These are phyloP conservation scores for Holocentrus rufus DNA, from an alignment of 2,797 vertebrate species.

Conservation along the genomic window DNA sequence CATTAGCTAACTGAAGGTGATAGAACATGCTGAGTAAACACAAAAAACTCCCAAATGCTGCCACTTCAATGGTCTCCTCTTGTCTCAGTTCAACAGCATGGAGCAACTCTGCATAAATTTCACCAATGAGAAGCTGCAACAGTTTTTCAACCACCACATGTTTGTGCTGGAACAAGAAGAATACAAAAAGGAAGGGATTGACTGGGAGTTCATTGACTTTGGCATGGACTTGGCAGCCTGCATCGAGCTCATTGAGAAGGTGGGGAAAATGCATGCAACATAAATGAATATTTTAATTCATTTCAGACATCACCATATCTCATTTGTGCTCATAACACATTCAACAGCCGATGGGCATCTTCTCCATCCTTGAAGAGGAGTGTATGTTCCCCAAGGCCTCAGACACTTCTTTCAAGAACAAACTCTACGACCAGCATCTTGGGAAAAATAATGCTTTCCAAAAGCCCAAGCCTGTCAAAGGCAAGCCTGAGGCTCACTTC, in stretches of 20 bases:
- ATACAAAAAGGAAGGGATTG: slow-evolving; percentile 82
- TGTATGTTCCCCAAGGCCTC: slow-evolving; percentile 88
- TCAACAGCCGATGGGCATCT: slow-evolving; percentile 79
- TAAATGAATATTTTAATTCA: background rate
- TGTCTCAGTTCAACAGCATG: slow-evolving; percentile 83
- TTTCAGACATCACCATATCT: background rate
- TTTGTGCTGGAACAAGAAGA: slow-evolving; percentile 85
- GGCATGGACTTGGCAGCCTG: slow-evolving; percentile 82
- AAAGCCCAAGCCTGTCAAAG: slow-evolving; percentile 85
- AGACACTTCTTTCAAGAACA: slow-evolving; percentile 87
- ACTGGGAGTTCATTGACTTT: slow-evolving; percentile 83
- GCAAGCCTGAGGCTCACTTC: slow-evolving; percentile 84
- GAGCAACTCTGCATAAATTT: slow-evolving; percentile 92
- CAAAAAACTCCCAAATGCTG: background rate
- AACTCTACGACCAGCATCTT: slow-evolving; percentile 89
- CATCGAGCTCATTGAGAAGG: slow-evolving; percentile 88
- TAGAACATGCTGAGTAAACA: no score
- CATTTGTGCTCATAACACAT: background rate
- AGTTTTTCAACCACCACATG: slow-evolving; percentile 94
- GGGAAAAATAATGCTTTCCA: slow-evolving; percentile 87
- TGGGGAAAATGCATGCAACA: slow-evolving; percentile 31
- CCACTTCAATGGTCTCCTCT: background rate
- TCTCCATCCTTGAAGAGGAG: slow-evolving; percentile 87
- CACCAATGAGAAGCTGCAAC: slow-evolving; percentile 92
- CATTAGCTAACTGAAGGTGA: background rate